These are phyloP conservation scores for Calliopum simillimum DNA, from an alignment of 2,888 invertebrate genomes.

Conservation along the genomic window DNA sequence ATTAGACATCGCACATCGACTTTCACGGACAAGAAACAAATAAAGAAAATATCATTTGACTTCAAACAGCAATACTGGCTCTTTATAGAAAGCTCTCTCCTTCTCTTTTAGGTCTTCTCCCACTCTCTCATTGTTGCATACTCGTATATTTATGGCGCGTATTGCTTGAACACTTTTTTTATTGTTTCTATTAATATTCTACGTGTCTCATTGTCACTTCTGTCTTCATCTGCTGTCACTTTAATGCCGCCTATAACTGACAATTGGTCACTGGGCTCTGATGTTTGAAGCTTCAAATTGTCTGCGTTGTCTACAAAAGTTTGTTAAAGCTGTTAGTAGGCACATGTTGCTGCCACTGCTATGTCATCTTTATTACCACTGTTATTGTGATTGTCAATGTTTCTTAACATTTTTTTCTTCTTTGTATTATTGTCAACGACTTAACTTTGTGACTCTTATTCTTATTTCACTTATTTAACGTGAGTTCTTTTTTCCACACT, in stretches of 20 bases:
- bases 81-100: too few relatives aligned
- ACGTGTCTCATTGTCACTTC: neutral
- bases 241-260: neutral
- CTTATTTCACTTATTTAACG: neutral
- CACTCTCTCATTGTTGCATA: neutral
- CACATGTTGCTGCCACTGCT: slow-evolving; percentile 19
- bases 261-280: slow-evolving; percentile 13
- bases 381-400: neutral
- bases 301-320: neutral
- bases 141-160: neutral
- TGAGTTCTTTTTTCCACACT: neutral
- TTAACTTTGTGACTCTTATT: neutral
- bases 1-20: too few relatives aligned
- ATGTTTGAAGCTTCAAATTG: slow-evolving; percentile 16
- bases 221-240: slow-evolving; percentile 1
- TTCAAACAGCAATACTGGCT: too few relatives aligned
- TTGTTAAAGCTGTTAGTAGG: slow-evolving; percentile 7
- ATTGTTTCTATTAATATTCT: neutral
- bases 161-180: neutral
- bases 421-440: neutral
- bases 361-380: neutral
- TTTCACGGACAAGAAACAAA: too few relatives aligned
- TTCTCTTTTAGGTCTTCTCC: neutral
- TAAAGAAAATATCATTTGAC: too few relatives aligned
- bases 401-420: neutral